Evolutionary conservation across 2,888 invertebrate species (phyloP).

Genomic region (Pristionchus maxplancki): DNA sequence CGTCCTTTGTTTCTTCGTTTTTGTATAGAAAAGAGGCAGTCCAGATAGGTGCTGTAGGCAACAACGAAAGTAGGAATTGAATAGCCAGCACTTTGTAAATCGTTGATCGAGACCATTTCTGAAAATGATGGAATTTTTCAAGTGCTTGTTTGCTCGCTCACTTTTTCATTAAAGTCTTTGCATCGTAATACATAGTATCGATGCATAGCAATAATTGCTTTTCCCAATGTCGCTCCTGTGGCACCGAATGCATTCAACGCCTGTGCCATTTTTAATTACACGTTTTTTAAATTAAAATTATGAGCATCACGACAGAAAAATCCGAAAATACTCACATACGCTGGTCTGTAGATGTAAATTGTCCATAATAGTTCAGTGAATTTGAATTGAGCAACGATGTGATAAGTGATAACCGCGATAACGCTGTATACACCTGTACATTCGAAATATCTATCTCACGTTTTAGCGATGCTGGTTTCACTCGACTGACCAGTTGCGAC

Average conservation of each 20-base stretch:
- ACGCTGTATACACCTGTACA: neutral
- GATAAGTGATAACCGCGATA: neutral
- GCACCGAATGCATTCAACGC: no score
- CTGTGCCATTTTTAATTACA: no score
- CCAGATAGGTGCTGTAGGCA: neutral
- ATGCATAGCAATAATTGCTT: no score
- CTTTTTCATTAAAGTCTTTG: neutral
- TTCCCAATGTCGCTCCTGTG: no score
- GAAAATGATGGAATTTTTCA: neutral
- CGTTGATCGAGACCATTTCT: neutral
- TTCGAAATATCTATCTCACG: neutral
- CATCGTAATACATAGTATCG: no score
- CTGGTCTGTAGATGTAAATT: neutral
- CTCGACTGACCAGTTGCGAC: neutral
- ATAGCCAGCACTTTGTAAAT: neutral
- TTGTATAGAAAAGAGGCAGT: neutral
- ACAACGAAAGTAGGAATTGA: neutral
- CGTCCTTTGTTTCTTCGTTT: neutral
- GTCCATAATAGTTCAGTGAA: neutral
- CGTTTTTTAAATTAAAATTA: no score
- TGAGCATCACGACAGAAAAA: neutral
- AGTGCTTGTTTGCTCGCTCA: neutral
- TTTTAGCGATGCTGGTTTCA: no score
- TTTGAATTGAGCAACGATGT: neutral
- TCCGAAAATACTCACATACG: neutral